phyloP scores from a whole-genome alignment of 2,113 vertebrate species.

The Capreolus pygargus region DNA sequence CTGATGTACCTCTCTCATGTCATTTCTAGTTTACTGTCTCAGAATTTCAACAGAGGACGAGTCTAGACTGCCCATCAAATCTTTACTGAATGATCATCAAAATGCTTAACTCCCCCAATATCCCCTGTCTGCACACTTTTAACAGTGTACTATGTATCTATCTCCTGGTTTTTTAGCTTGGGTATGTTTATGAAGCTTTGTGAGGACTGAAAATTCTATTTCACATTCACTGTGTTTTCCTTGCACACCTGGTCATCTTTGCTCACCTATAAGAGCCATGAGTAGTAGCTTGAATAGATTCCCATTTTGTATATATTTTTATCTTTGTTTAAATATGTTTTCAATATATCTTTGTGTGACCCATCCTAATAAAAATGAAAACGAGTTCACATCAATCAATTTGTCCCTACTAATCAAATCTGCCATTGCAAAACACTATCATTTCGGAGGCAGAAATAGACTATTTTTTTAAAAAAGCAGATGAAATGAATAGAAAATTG shows the following conservation, averaged over 20 bases:
- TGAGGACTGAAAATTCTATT: background rate
- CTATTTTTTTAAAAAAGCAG: background rate
- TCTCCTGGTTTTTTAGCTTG: background rate
- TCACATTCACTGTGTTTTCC: background rate
- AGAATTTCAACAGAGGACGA: background rate
- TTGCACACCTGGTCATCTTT: background rate
- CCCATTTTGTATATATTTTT: background rate
- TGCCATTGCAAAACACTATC: background rate
- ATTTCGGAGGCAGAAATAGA: conserved; percentile 4
- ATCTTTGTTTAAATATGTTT: background rate
- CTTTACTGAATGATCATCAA: background rate
- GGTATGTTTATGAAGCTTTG: background rate
- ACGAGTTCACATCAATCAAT: background rate
- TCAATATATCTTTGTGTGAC: background rate
- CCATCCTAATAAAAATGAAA: background rate
- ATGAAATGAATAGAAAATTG: background rate
- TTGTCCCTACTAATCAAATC: background rate
- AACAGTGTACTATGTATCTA: background rate
- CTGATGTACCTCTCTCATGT: background rate
- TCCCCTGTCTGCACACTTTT: background rate
- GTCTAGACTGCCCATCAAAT: background rate
- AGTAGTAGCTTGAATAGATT: background rate
- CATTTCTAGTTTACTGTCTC: background rate
- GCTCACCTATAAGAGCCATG: background rate
- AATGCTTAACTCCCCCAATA: background rate